phyloP scores from a whole-genome alignment of 2,113 vertebrate species.

The Lamprotornis superbus region DNA sequence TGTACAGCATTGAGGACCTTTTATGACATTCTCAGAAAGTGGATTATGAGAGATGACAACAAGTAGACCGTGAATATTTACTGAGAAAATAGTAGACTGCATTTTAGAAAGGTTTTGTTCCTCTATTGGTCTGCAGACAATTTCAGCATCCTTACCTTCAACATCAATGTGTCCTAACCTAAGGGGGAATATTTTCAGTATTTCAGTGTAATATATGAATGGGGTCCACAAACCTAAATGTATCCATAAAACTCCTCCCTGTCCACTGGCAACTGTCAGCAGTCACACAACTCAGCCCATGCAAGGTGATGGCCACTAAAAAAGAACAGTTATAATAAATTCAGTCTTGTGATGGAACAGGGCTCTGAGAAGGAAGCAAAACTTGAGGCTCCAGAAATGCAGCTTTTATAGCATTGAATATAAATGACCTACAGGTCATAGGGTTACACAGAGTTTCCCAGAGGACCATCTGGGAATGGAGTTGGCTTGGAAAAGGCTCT shows the following conservation, averaged over 20 bases:
- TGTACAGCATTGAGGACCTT: background rate
- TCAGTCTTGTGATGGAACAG: background rate
- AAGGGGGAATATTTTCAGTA: background rate
- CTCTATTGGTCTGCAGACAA: background rate
- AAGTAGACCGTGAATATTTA: background rate
- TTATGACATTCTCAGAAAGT: background rate
- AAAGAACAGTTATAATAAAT: background rate
- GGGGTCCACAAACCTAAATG: background rate
- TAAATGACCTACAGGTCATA: background rate
- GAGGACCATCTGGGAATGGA: background rate
- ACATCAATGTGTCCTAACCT: background rate
- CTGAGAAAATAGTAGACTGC: background rate
- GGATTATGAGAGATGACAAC: background rate
- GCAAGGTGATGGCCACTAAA: background rate
- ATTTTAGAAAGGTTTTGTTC: background rate
- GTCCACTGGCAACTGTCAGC: background rate
- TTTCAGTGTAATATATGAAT: background rate
- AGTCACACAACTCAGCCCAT: fast-evolving
- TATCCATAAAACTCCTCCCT: background rate
- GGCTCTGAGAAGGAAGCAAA: background rate
- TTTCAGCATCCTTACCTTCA: background rate
- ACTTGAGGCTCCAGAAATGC: background rate
- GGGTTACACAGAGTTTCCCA: background rate
- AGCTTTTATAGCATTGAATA: background rate
- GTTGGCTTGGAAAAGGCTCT: background rate